Conservation (phyloP, 2,113 vertebrate species). For the Phalacrocorax aristotelis region DNA sequence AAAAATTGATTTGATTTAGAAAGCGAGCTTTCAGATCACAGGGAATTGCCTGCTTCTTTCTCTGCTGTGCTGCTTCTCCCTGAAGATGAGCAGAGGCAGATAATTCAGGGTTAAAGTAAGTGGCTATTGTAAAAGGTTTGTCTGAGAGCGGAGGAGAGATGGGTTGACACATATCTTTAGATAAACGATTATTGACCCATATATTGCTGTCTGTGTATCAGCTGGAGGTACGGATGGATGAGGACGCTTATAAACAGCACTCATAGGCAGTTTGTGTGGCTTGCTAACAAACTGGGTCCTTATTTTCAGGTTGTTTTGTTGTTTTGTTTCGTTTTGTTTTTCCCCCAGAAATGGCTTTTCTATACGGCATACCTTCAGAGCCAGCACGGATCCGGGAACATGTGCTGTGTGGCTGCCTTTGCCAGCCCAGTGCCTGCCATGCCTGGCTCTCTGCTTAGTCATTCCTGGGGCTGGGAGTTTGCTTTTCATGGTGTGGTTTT, state of each 20-base stretch:
- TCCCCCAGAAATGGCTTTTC: not conserved
- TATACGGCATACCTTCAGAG: not conserved
- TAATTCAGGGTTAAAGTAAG: slow-evolving; percentile 56
- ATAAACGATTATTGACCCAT: not conserved
- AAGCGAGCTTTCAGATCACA: slow-evolving; percentile 26
- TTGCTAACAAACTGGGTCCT: not conserved
- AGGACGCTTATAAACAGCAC: not conserved
- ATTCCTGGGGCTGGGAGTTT: not conserved
- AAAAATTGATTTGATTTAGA: slow-evolving; percentile 62
- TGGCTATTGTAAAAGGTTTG: slow-evolving; percentile 25
- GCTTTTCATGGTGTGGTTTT: not conserved
- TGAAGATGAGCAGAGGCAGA: not conserved
- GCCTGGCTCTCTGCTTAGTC: slow-evolving; percentile 28
- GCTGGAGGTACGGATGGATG: rapidly evolving
- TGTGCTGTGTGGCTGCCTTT: not conserved
- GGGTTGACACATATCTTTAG: not conserved
- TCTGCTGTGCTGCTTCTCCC: not conserved
- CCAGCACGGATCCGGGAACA: rapidly evolving
- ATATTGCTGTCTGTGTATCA: not conserved
- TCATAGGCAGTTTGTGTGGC: not conserved
- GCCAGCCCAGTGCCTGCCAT: not conserved
- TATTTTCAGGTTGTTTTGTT: not conserved
- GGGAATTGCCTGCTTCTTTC: slow-evolving; percentile 35
- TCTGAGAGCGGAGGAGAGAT: not conserved
- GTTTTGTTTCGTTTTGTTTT: not conserved